Conservation (phyloP, 2,888 invertebrate species). For the Diogma glabrata region DNA sequence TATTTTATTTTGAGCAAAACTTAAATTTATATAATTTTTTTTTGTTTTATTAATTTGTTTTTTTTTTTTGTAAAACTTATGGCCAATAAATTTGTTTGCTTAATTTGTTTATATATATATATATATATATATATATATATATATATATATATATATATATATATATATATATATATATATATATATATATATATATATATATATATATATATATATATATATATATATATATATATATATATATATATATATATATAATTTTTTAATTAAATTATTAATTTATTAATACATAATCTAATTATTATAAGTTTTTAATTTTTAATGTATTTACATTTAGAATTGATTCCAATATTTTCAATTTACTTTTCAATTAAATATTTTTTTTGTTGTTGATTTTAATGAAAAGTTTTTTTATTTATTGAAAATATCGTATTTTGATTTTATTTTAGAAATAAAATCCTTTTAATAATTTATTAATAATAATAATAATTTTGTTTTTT, state of each 20-base stretch:
- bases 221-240: not conserved
- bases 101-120: not conserved
- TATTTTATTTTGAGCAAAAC: not conserved
- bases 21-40: not conserved
- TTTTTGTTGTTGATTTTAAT: not conserved
- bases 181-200: constrained; percentile 7
- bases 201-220: constrained; percentile 6
- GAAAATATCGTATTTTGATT: constrained; percentile 7
- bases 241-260: not conserved
- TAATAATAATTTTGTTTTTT: constrained; percentile 4
- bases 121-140: not conserved
- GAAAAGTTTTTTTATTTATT: constrained; percentile 3
- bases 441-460: not conserved
- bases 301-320: constrained; percentile 5
- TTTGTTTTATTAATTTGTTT: not conserved
- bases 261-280: constrained; percentile 7
- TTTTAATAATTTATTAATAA: constrained; percentile 1
- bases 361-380: constrained; percentile 2
- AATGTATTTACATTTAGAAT: constrained; percentile 12
- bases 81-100: not conserved
- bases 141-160: constrained; percentile 6
- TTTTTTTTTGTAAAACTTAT: constrained; percentile 1
- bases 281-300: not conserved
- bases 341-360: constrained; percentile 11
- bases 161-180: constrained; percentile 7